Evolutionary conservation across 92 coral and sea anemone genomes (phyloP).

Genomic region (Zoanthus sansibaricus): DNA sequence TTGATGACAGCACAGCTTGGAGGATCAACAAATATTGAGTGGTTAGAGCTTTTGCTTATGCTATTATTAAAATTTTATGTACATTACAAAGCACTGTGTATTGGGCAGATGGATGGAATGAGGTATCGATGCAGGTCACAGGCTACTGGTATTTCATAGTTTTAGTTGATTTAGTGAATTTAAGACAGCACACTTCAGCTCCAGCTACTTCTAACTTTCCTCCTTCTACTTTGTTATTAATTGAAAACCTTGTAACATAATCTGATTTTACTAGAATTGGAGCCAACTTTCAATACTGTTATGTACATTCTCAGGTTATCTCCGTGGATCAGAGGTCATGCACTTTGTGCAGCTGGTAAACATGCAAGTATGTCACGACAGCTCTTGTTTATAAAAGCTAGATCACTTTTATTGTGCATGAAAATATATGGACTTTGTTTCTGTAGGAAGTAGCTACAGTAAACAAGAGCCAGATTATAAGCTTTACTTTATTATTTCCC

Average conservation of each 20-base stretch:
- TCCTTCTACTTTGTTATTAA: too few relatives aligned
- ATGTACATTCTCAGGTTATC: constrained; percentile 69
- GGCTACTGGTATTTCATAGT: too few relatives aligned
- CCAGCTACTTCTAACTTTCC: too few relatives aligned
- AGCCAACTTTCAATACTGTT: not conserved
- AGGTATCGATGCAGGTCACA: not conserved
- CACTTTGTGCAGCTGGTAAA: constrained; percentile 83
- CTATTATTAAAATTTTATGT: not conserved
- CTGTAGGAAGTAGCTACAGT: too few relatives aligned
- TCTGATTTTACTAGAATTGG: too few relatives aligned
- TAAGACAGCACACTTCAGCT: too few relatives aligned
- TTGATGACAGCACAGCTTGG: constrained; percentile 77
- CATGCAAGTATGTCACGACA: constrained; percentile 77
- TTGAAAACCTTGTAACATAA: too few relatives aligned
- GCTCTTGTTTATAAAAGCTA: not conserved
- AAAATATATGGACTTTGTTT: too few relatives aligned
- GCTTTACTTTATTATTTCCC: too few relatives aligned
- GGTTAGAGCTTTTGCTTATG: constrained; percentile 61
- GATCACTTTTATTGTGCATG: too few relatives aligned
- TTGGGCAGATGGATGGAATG: not conserved
- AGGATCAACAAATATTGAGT: constrained; percentile 72
- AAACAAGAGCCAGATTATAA: not conserved
- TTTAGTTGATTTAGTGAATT: too few relatives aligned
- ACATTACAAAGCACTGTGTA: not conserved
- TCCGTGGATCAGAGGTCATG: constrained; percentile 91